Conservation (phyloP, 2,888 invertebrate species). For the Tachina lurida region DNA sequence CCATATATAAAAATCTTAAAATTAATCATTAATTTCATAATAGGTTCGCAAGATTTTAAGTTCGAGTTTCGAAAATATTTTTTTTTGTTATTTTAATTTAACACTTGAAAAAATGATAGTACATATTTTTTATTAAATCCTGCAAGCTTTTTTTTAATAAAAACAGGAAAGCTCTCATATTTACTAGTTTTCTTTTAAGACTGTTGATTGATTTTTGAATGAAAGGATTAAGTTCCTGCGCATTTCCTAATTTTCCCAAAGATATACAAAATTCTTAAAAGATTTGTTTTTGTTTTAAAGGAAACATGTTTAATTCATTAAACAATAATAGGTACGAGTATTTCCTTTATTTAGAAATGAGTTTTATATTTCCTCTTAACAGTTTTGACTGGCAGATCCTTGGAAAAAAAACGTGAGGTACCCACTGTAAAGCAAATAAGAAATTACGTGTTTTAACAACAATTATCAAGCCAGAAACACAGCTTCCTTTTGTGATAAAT, state of each 20-base stretch:
- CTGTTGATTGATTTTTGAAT: background rate
- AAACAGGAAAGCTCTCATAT: background rate
- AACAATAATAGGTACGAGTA: background rate
- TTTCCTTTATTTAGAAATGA: constrained; percentile 12
- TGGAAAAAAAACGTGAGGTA: background rate
- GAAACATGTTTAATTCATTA: constrained; percentile 2
- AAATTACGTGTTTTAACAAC: constrained; percentile 57
- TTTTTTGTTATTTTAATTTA: background rate
- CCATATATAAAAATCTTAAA: too few relatives aligned
- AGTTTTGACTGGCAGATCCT: background rate
- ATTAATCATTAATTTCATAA: too few relatives aligned
- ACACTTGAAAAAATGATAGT: too few relatives aligned
- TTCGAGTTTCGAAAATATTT: background rate
- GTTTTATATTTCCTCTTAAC: constrained; percentile 18
- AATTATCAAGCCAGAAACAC: constrained; percentile 30
- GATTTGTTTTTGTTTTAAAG: background rate
- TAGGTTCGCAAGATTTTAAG: too few relatives aligned
- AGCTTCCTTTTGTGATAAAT: constrained; percentile 33
- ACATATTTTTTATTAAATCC: too few relatives aligned
- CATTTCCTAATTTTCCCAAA: constrained; percentile 1
- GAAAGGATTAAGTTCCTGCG: constrained; percentile 3
- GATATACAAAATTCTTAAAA: background rate
- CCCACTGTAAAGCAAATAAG: background rate
- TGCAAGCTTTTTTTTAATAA: background rate
- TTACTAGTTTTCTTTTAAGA: background rate